Evolutionary conservation across 2,113 vertebrate species (phyloP).

Genomic region (Crotalus tigris): DNA sequence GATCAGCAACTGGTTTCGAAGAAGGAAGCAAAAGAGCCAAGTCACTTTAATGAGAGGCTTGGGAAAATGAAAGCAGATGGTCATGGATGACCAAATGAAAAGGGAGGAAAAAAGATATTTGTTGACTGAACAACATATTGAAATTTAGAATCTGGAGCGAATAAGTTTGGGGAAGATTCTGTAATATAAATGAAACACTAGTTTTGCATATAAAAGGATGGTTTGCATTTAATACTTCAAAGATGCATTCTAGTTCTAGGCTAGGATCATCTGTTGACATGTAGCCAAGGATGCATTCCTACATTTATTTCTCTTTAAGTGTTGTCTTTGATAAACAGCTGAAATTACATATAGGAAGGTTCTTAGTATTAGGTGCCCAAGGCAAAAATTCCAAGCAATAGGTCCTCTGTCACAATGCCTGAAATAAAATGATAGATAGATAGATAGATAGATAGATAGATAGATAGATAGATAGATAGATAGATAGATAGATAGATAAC

Average conservation of each 20-base stretch:
- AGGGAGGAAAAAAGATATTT: neutral
- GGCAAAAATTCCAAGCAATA: neutral
- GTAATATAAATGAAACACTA: neutral
- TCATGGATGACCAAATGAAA: constrained; percentile 34
- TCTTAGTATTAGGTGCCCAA: neutral
- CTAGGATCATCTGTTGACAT: neutral
- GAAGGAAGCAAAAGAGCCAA: neutral
- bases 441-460: no score
- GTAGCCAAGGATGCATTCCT: constrained; percentile 6
- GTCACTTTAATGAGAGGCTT: neutral
- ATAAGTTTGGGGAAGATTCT: neutral
- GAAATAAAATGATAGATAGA: neutral
- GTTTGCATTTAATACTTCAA: neutral
- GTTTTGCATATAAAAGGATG: neutral
- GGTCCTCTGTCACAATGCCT: neutral
- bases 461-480: no score
- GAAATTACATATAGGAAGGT: neutral
- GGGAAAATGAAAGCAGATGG: constrained; percentile 4
- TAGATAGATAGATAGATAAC: no score
- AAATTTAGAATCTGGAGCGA: neutral
- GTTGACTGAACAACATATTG: constrained; percentile 39
- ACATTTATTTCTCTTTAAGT: neutral
- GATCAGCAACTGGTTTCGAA: neutral
- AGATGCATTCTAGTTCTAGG: neutral
- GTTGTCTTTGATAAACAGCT: neutral